Conservation (phyloP, 2,113 vertebrate species). For the Odontophorus gujanensis region DNA sequence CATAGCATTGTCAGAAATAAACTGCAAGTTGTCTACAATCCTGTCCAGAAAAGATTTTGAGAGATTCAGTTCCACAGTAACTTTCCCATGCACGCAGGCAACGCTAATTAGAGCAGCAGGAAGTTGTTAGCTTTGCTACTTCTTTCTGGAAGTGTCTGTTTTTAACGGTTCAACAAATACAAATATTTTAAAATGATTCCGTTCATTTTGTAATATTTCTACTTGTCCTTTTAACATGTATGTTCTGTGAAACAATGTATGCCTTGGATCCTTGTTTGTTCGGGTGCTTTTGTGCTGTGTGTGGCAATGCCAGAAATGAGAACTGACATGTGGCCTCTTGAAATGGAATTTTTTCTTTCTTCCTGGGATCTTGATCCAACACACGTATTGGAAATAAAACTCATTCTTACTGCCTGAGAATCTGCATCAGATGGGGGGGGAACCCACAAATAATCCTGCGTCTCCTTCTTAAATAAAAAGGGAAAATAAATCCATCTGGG, state of each 20-base stretch:
- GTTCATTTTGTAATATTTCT: conserved; percentile 59
- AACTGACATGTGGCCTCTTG: not conserved
- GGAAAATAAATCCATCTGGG: not conserved
- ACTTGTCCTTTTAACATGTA: conserved; percentile 19
- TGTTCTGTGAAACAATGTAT: conserved; percentile 33
- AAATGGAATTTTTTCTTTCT: not conserved
- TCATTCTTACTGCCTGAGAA: not conserved
- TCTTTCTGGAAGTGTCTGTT: conserved; percentile 53
- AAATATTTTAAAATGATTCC: conserved; percentile 33
- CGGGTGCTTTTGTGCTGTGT: not conserved
- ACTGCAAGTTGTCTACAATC: not conserved
- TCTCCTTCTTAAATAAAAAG: not conserved
- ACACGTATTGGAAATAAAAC: not conserved
- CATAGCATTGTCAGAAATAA: not conserved
- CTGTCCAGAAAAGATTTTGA: not conserved
- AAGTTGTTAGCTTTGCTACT: conserved; percentile 28
- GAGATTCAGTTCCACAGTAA: not conserved
- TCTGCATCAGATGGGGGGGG: not conserved
- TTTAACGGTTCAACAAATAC: conserved; percentile 68
- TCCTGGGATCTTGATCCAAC: not conserved
- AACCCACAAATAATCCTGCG: not conserved
- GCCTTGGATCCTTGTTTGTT: not conserved
- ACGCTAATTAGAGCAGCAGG: not conserved
- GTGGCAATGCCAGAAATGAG: not conserved
- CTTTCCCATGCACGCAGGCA: not conserved